Evolutionary conservation across 2,113 vertebrate species (phyloP).

Genomic region (Myrmecobius fasciatus): DNA sequence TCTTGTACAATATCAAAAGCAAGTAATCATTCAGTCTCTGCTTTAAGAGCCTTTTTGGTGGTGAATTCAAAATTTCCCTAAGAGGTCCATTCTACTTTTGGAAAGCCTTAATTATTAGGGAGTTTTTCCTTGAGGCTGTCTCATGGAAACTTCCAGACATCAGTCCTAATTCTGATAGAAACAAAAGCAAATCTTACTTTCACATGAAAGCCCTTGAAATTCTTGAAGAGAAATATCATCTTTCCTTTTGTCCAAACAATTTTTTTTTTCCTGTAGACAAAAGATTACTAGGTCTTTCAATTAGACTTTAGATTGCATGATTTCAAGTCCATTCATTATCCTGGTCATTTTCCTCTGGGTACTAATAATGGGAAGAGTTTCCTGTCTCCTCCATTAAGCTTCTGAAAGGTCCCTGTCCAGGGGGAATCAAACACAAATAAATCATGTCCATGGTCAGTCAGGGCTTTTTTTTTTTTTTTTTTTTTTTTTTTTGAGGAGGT

Average conservation of each 20-base stretch:
- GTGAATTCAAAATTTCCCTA: neutral
- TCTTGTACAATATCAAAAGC: neutral
- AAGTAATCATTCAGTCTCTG: neutral
- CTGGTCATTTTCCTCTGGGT: neutral
- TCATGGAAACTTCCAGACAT: neutral
- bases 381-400: slow-evolving; percentile 66
- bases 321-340: neutral
- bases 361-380: slow-evolving; percentile 33
- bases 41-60: neutral
- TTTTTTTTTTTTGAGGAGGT: slow-evolving; percentile 1
- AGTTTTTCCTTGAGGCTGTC: neutral
- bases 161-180: neutral
- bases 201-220: neutral
- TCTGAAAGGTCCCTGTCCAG: slow-evolving; percentile 42
- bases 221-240: neutral
- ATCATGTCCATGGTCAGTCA: slow-evolving; percentile 20
- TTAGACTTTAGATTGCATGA: neutral
- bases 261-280: neutral
- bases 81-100: neutral
- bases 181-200: neutral
- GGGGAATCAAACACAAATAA: slow-evolving; percentile 30
- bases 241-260: neutral
- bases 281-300: neutral
- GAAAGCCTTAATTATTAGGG: neutral
- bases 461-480: slow-evolving; percentile 58